phyloP scores from a whole-genome alignment of 1,140 invertebrate genomes.

The Tetramorium simillimum region DNA sequence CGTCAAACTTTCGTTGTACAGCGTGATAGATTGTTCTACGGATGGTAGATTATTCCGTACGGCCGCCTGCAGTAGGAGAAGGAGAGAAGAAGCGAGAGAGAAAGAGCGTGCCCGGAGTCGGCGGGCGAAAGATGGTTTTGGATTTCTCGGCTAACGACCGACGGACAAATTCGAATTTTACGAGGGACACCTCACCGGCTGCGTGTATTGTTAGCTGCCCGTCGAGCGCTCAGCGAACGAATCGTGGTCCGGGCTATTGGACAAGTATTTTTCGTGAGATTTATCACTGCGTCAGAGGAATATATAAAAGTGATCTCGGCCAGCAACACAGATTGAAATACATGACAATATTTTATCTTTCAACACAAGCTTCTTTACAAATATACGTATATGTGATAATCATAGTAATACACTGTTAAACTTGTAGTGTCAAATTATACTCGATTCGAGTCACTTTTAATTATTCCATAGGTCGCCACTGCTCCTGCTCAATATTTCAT shows the following conservation, averaged over 20 bases:
- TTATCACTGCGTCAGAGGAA: slow-evolving; percentile 41
- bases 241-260: slow-evolving; percentile 1
- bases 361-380: neutral
- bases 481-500: too few species aligned
- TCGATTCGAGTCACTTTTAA: too few species aligned
- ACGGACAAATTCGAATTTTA: slow-evolving; percentile 70
- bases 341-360: slow-evolving; percentile 2
- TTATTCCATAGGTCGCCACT: too few species aligned
- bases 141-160: slow-evolving; percentile 68
- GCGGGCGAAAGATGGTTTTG: slow-evolving; percentile 60
- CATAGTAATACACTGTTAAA: neutral
- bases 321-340: slow-evolving; percentile 19
- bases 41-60: slow-evolving; percentile 65
- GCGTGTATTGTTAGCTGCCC: slow-evolving; percentile 32
- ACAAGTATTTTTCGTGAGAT: slow-evolving; percentile 54
- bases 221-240: slow-evolving; percentile 36
- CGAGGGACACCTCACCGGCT: slow-evolving; percentile 60
- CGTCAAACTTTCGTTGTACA: slow-evolving; percentile 79
- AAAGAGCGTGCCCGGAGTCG: neutral
- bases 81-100: neutral
- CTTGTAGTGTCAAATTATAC: too few species aligned
- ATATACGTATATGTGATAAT: neutral
- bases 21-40: slow-evolving; percentile 76
- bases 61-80: neutral
- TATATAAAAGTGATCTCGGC: slow-evolving; percentile 29